Conservation (phyloP, 2,888 invertebrate genomes). For the Drosophila picticornis region DNA sequence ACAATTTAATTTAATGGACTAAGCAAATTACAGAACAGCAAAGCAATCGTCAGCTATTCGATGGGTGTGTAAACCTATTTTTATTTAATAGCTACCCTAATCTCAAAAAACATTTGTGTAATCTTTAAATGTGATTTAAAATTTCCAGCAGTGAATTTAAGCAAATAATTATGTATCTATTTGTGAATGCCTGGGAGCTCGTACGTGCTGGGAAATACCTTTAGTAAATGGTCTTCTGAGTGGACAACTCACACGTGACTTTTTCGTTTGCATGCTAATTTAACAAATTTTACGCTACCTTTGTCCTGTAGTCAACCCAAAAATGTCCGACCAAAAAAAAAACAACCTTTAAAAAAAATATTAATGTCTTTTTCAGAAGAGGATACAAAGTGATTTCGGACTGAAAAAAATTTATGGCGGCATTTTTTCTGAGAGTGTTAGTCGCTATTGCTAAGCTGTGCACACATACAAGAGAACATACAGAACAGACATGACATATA, state of each 20-base stretch:
- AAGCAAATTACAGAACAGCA: slow-evolving; percentile 10
- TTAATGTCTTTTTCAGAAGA: not conserved
- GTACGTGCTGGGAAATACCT: slow-evolving; percentile 22
- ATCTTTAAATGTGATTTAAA: slow-evolving; percentile 2
- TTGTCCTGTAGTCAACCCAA: slow-evolving; percentile 9
- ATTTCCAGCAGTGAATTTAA: slow-evolving; percentile 8
- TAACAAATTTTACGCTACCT: slow-evolving; percentile 17
- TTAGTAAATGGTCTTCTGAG: not conserved
- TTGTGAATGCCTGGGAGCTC: slow-evolving; percentile 31
- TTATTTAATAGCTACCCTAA: slow-evolving; percentile 8
- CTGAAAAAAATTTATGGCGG: not conserved
- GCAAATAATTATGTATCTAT: slow-evolving; percentile 45
- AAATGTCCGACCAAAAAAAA: slow-evolving; percentile 1
- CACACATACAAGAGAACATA: not conserved
- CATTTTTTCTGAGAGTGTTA: not conserved
- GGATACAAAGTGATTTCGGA: not conserved
- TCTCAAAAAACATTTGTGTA: not conserved
- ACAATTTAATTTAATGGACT: slow-evolving; percentile 42
- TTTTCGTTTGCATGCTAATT: slow-evolving; percentile 35
- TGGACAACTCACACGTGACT: slow-evolving; percentile 10
- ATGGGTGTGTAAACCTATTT: slow-evolving; percentile 1
- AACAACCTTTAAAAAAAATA: not conserved
- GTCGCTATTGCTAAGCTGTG: slow-evolving; percentile 6
- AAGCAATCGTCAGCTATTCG: not conserved
- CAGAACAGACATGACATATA: not conserved